A percentile compares a stretch with the other conserved stretches of the same genome.
These are phyloP conservation scores for Paratilapia polleni DNA, from an alignment of 2,113 vertebrate genomes.

Conservation along the genomic window DNA sequence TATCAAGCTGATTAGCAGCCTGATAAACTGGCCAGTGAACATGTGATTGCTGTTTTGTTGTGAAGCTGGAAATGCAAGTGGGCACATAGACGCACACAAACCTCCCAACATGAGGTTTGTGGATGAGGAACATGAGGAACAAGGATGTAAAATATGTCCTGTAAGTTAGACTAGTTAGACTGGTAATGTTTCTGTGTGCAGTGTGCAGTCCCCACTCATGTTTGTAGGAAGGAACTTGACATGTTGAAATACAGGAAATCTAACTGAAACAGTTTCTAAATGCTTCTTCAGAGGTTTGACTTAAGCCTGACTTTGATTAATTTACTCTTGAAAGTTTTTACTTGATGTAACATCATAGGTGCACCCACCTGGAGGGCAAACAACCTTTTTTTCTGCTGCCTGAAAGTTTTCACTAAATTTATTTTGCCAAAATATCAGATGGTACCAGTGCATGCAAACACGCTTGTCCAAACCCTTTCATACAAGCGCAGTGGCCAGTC, in stretches of 20 bases:
- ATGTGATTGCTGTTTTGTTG: not conserved
- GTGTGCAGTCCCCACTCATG: not conserved
- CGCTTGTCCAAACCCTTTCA: no score
- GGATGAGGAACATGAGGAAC: no score
- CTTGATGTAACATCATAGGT: no score
- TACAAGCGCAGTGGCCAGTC: no score
- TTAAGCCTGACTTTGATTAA: not conserved
- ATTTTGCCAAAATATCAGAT: no score
- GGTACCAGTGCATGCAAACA: no score
- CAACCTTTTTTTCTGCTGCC: no score
- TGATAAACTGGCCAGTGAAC: not conserved
- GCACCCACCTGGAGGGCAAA: not conserved
- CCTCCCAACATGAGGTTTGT: not conserved
- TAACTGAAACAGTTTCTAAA: no score
- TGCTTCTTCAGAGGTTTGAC: not conserved
- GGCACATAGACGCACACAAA: not conserved
- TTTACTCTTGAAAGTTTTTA: not conserved
- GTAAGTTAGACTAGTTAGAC: not conserved
- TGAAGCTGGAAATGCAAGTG: not conserved
- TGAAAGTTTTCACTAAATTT: no score
- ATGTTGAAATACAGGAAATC: not conserved
- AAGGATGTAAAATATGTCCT: not conserved
- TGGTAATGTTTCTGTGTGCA: not conserved
- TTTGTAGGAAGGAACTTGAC: no score
- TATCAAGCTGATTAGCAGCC: constrained; percentile 20